Base-by-base conservation (phyloP, 2,888 invertebrate species). In the Drosophila kambysellisi region DNA sequence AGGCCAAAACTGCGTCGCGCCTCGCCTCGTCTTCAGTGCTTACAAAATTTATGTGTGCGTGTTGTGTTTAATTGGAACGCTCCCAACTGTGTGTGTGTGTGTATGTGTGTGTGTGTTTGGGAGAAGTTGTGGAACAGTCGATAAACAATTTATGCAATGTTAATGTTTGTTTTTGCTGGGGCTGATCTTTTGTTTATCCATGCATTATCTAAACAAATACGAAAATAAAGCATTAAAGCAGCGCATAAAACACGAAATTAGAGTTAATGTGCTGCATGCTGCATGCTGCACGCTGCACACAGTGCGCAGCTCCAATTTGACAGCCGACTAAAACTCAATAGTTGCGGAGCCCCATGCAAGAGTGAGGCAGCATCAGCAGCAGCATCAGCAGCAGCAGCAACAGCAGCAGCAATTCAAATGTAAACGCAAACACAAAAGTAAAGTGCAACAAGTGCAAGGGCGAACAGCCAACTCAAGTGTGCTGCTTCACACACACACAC, bases 161-260 rank as follows among this genome's bases (percentile, higher is more conserved):
- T 60, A 51, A 72, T 87, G 84, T 82, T 82, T 84, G 73, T 59
- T 70, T 74, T 72, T 58, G 69, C 52, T 60, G 72, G 41, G 43
- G 17, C 64, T 53, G 68, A 72, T 72, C 41, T 56, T 65, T 74
- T 85, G 85, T 87, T 86, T 87, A 86, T 82, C 74, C 64, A 82
- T 74, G 80, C 85, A 87, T 87, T 86, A 87, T 86, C 85, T 83
- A 87, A 87, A 87, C 87, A 87, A 87, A 88, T 87, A 86, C 88
- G 70, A 84, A 88, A 86, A 84, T 87, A 88, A 73, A 68, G 64
- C 76, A 83, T 83, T 81, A 83, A 81, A 80, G 79, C 61, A 69
- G 61, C 62, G 53, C 82, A 81, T 88, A 75, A 83, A 83, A 86
- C 74, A 56, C 64, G 43, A 61, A 81, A 79, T 70, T 74, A 59